phyloP scores from a whole-genome alignment of 2,888 invertebrate genomes.

The Lasius fuliginosus region DNA sequence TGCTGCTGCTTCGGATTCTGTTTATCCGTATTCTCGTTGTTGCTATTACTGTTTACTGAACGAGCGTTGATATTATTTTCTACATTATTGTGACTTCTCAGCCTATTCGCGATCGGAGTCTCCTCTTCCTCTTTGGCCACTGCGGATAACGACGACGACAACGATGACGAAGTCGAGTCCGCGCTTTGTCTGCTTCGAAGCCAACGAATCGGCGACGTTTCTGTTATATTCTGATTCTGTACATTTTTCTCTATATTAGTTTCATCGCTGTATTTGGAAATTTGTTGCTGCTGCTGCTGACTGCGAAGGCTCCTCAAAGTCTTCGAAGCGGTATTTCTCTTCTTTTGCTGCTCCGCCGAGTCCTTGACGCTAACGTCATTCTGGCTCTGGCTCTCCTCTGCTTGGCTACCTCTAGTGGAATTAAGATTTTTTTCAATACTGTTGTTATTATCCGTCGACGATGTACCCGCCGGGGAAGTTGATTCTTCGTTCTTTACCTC shows the following conservation, averaged over 20 bases:
- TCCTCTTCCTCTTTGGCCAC: constrained; percentile 50
- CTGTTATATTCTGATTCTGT: constrained; percentile 61
- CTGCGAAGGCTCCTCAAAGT: constrained; percentile 17
- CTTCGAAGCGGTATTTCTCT: constrained; percentile 8
- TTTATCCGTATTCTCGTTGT: constrained; percentile 58
- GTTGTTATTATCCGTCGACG: constrained; percentile 80
- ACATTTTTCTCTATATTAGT: constrained; percentile 58
- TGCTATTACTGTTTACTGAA: constrained; percentile 45
- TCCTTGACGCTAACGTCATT: constrained; percentile 21
- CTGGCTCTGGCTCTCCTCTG: background rate
- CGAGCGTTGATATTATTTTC: constrained; percentile 60
- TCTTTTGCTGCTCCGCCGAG: constrained; percentile 9
- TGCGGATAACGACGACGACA: constrained; percentile 35
- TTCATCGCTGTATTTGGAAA: constrained; percentile 58
- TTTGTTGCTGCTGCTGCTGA: constrained; percentile 52
- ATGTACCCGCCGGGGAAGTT: constrained; percentile 70
- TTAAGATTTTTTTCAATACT: constrained; percentile 83
- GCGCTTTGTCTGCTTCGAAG: constrained; percentile 76
- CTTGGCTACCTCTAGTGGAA: constrained; percentile 65
- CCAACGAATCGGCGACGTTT: constrained; percentile 72
- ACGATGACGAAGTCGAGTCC: constrained; percentile 48
- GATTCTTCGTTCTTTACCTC: constrained; percentile 79
- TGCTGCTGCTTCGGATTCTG: constrained; percentile 59
- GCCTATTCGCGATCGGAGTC: constrained; percentile 79
- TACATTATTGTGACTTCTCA: constrained; percentile 79